Percentiles rank a stretch among this genome's conserved stretches.
Conservation (phyloP, 2,113 vertebrate species). For the Nannobrachium achirus region DNA sequence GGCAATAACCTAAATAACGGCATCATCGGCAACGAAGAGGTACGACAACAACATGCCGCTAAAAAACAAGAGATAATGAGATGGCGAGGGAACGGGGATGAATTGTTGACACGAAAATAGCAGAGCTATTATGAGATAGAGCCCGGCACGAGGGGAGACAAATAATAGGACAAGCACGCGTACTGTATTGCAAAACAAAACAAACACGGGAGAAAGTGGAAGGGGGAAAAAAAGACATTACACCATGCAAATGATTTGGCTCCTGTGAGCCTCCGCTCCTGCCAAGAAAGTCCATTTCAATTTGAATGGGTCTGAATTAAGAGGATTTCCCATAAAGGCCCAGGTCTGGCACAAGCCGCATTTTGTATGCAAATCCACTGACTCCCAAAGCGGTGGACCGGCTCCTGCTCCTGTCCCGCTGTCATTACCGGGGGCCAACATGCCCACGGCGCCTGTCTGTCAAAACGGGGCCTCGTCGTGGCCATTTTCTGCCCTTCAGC, state of each 20-base stretch:
- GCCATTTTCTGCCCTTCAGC: slow-evolving; percentile 26
- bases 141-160: slow-evolving; percentile 60
- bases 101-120: slow-evolving; percentile 74
- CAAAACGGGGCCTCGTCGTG: slow-evolving; percentile 46
- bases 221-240: slow-evolving; percentile 58
- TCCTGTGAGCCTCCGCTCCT: slow-evolving; percentile 61
- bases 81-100: slow-evolving; percentile 62
- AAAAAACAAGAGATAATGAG: slow-evolving; percentile 70
- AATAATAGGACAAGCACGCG: slow-evolving; percentile 67
- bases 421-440: slow-evolving; percentile 57
- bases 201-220: slow-evolving; percentile 35
- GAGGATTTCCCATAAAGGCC: slow-evolving; percentile 78
- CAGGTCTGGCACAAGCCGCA: slow-evolving; percentile 73
- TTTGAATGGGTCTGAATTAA: slow-evolving; percentile 82
- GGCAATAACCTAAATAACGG: slow-evolving; percentile 69
- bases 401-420: slow-evolving; percentile 62
- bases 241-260: slow-evolving; percentile 79
- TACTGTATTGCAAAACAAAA: slow-evolving; percentile 66
- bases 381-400: slow-evolving; percentile 52
- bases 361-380: slow-evolving; percentile 78
- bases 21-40: slow-evolving; percentile 59
- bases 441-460: slow-evolving; percentile 57
- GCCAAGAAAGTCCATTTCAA: slow-evolving; percentile 81
- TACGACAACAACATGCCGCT: slow-evolving; percentile 49
- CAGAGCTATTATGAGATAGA: slow-evolving; percentile 67